Evolutionary conservation across 2,797 vertebrate genomes (phyloP), one percentile per base, ranked within the genome.

Genomic region (Microchirus variegatus): DNA sequence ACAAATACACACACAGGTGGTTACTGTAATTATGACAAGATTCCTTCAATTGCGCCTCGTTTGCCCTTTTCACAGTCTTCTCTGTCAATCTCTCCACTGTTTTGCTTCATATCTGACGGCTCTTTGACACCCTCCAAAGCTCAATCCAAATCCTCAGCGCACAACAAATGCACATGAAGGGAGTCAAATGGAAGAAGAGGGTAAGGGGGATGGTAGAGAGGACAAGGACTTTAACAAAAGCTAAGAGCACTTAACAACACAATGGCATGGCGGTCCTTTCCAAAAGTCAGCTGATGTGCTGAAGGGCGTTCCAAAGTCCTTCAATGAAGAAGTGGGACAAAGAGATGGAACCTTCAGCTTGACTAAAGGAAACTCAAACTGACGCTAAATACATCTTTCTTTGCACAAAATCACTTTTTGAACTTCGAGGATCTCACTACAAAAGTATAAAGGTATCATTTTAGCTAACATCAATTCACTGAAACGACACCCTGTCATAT

Each of bases 161-260:
- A 73, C 66, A 63, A 67, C 42, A 51, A 77, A 77, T 49, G 18
- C 62, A 58, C 44, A 40, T 49, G 40, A 57, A 52, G 63, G 35
- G 65, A 72, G 64, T 83, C 59, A 83, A 82, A 83, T 80, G 67
- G 77, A 78, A 69, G 68, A 51, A 57, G 69, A 78, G 67, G 73
- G 77, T 80, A 77, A 66, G 77, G 77, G 77, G 81, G 85, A 83
- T 55, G 81, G 76, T 13, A 75, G 81, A 73, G 57, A 75, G 77
- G 80, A 90, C 86, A 89, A 87, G 82, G 85, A 85, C 84, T 65
- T 60, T 79, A 87, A 90, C 88, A 91, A 91, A 91, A 87, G 89
- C 89, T 87, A 77, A 92, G 90, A 91, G 90, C 88, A 89, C 89
- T 92, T 83, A 84, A 80, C 83, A 70, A 76, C 82, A 85, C 84